Percentiles rank a stretch among this genome's conserved stretches.
Evolutionary conservation across 2,888 invertebrate genomes (phyloP).

Genomic region (Cecidostiba fungosa): DNA sequence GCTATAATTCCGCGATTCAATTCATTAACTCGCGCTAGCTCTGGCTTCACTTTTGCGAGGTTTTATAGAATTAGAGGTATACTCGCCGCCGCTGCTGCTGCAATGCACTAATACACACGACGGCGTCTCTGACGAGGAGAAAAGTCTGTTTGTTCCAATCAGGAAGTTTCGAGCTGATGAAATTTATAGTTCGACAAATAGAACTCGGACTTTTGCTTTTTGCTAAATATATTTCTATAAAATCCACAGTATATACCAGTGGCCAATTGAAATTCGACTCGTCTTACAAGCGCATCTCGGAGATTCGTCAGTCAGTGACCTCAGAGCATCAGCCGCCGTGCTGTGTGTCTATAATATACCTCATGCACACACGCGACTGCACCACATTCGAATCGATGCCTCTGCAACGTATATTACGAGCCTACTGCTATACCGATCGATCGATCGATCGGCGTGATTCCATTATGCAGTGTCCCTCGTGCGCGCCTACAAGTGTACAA

Average conservation of each 20-base stretch:
- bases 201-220: neutral
- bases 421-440: constrained; percentile 11
- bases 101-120: neutral
- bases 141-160: constrained; percentile 40
- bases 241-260: no score
- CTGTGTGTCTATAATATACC: neutral
- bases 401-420: neutral
- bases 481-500: neutral
- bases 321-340: neutral
- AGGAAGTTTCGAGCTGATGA: constrained; percentile 13
- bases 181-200: constrained; percentile 20
- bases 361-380: neutral
- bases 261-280: neutral
- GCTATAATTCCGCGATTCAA: constrained; percentile 41
- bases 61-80: constrained; percentile 29
- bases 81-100: constrained; percentile 2
- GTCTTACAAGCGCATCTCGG: neutral
- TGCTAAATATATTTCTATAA: neutral
- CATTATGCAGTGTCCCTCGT: constrained; percentile 20
- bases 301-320: constrained; percentile 27
- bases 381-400: neutral
- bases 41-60: constrained; percentile 9
- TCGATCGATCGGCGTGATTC: constrained; percentile 25
- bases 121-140: neutral
- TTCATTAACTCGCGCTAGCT: constrained; percentile 34